Base-by-base conservation (phyloP, 2,888 invertebrate species). In the Cataglyphis altisquamis region DNA sequence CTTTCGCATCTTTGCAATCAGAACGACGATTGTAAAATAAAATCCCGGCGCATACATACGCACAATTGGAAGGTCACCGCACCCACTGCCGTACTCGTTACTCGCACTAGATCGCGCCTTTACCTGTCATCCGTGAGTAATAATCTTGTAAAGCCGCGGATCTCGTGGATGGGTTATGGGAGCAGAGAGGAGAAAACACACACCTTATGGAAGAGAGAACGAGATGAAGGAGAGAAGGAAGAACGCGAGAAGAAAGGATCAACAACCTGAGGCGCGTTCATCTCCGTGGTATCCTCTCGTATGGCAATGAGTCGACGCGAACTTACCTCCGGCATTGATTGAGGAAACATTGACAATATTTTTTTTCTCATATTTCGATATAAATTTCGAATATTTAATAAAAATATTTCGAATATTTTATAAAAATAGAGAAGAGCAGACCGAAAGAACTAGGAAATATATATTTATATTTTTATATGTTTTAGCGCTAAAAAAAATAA, bases 241-340 rank as follows among this genome's bases (percentile, higher is more conserved):
- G 73, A 36, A 85, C 74, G 52, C 52, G 87, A 90, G 91, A 90
- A 87, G 87, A 88, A 91, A 93, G 92, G 93, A 93, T 93, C 93
- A 93, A 93, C 92, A 93, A 93, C 93, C 93, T 92, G 91, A 91
- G 88, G 91, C 90, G 91, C 92, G 90, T 90, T 91, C 92, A 90
- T 84, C 88, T 88, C 84, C 67, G 81, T 25, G 39, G 55, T 55
- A 77, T 77, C 48, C 25, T 62, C 75, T 75, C 64, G 36, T 32
- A 29, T 18, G 32, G 87, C 85, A 86, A 88, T 89, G 90, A 89
- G 85, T n/a, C 88, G 88, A 86, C 86, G 84, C 87, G 84, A 87
- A 89, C 90, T 90, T 89, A 90, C 29, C 29, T 88, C 77, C 85
- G 81, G 45, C 66, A 52, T 32, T 36, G 66, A n/a, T 55, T 67